Evolutionary conservation across 2,888 invertebrate species (phyloP).

Genomic region (Chloroclysta siterata): DNA sequence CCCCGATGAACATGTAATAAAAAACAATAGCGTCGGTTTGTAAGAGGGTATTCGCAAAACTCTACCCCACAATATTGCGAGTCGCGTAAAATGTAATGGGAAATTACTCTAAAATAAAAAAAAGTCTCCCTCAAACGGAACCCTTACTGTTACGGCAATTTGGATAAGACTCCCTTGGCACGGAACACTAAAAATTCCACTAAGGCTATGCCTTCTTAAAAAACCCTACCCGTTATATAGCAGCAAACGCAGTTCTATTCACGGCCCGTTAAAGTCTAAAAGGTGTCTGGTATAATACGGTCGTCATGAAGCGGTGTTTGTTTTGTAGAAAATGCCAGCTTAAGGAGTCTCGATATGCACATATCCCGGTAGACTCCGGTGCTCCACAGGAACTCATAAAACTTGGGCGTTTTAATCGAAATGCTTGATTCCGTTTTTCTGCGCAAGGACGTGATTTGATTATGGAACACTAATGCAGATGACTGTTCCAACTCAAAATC

Average conservation of each 20-base stretch:
- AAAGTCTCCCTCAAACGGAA: conserved; percentile 67
- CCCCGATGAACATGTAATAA: conserved; percentile 44
- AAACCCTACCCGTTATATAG: not conserved
- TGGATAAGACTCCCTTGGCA: conserved; percentile 74
- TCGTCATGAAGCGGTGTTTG: not conserved
- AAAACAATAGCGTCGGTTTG: conserved; percentile 48
- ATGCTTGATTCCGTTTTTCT: conserved; percentile 42
- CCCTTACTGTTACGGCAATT: conserved; percentile 78
- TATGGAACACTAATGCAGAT: conserved; percentile 33
- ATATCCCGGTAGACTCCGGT: conserved; percentile 48
- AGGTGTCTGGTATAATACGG: not conserved
- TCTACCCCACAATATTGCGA: conserved; percentile 65
- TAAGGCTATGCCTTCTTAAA: conserved; percentile 46
- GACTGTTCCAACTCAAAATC: conserved; percentile 3
- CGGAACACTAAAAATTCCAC: conserved; percentile 76
- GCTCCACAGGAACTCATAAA: conserved; percentile 61
- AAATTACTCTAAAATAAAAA: conserved; percentile 82
- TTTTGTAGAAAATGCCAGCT: not conserved
- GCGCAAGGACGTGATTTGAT: conserved; percentile 41
- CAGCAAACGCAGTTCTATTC: not conserved
- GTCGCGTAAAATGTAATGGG: conserved; percentile 80
- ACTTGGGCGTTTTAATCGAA: conserved; percentile 68
- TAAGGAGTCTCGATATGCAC: conserved; percentile 72
- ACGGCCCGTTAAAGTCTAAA: not conserved
- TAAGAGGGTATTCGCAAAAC: conserved; percentile 59